These are phyloP conservation scores for Cepaea hortensis DNA, from an alignment of 2,888 invertebrate species.

Conservation along the genomic window DNA sequence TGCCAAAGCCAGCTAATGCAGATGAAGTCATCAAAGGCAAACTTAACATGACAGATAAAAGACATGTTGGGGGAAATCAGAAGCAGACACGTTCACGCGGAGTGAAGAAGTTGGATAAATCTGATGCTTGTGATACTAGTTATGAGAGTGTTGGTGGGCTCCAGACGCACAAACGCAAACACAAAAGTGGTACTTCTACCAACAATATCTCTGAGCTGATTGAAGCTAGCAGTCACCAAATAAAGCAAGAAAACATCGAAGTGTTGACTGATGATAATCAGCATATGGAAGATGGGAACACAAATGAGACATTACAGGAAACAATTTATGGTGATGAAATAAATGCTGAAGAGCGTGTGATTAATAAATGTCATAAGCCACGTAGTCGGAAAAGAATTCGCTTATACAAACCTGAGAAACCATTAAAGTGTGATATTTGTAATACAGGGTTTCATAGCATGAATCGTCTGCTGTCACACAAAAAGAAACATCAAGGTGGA, in stretches of 20 bases:
- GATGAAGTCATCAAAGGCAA: too few species aligned
- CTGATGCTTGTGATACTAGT: background rate
- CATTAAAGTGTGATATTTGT: slow-evolving; percentile 1
- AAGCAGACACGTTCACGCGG: background rate
- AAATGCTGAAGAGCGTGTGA: background rate
- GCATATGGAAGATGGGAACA: background rate
- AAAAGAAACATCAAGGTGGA: background rate
- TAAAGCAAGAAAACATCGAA: background rate
- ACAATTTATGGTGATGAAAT: background rate
- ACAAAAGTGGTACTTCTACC: background rate
- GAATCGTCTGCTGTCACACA: background rate
- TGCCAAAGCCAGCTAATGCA: too few species aligned
- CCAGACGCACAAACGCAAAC: background rate
- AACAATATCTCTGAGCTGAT: background rate
- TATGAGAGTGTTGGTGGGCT: background rate
- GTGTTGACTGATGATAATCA: background rate
- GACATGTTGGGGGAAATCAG: too few species aligned
- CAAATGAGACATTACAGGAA: background rate
- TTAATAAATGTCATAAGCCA: background rate
- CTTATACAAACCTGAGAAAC: background rate
- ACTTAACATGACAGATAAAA: too few species aligned
- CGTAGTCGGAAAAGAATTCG: background rate
- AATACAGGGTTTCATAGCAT: background rate
- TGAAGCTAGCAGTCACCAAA: background rate
- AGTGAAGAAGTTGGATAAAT: background rate